Base-by-base conservation (phyloP, 2,888 invertebrate genomes). In the Pseudococcus viburni region DNA sequence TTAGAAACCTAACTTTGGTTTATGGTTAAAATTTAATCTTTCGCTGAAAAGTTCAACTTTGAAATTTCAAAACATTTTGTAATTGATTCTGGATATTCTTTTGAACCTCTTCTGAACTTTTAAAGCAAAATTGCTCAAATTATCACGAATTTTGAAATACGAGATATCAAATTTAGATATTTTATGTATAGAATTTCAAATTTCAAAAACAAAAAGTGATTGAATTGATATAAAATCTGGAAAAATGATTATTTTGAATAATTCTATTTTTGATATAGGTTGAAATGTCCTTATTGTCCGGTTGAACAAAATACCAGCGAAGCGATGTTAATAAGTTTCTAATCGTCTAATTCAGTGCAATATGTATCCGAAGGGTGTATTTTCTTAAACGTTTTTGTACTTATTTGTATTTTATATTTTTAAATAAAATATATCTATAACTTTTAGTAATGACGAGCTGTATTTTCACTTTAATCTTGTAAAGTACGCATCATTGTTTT, bases 251-350 rank as follows among this genome's bases (percentile, higher is more conserved):
- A 88, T 64, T 84, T 89, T 80, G 88, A 17, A 84, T 15, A 7
- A 85, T 68, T n/a, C 55, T 5, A 84, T 89, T 89, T 89, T 90
- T 90, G 90, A 94, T 94, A 89, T 93, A 98, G 98, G 91, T 94
- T 99, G 92, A 99, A 99, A 93, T 99, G 99, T 91, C 99, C 99
- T 0, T 99, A 99, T 93, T 99, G 99, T 91, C 99, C 99, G 0
- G 95, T 98, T 92, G 99, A 99, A 92, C 98, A 98, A 92, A 96
- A 96, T 90, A 96, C 98, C 33, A 94, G 95, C 89, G 98, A 99
- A 91, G 98, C 98, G 84, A 94, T 96, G 91, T 95, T 96, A 91
- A 97, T 99, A 91, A 96, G 95, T 92, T 99, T 99, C 93, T 98
- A 95, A 93, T 19, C 17, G 0, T 17, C n/a, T 55, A n/a, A 86